Base-by-base conservation (phyloP, 2,888 invertebrate species). In the Leuctra nigra region DNA sequence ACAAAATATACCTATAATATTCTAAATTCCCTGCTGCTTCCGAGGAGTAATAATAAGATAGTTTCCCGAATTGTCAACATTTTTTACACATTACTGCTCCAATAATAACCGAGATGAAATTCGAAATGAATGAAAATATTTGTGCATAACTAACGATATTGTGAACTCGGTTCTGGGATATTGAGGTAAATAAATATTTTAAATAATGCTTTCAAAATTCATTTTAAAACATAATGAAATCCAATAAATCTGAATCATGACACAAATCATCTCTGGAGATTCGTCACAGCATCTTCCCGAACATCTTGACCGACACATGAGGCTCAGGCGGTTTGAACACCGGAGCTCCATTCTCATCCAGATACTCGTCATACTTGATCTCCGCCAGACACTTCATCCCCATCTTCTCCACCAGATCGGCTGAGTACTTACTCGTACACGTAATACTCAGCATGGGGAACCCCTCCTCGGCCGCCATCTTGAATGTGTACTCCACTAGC, bases 341-440 rank as follows among this genome's bases (percentile, higher is more conserved):
- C 4, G 41, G 48, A 3, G 24, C 11, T 4, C 57, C 57, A 2
- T 24, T 20, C 14, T 57, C 39, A 24, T 41, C 54, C 20, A 25
- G 39, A 35, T 48, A 41, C 22, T 54, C 48, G 1, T 14, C 25
- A 35, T 54, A 57, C 6, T 29, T 29, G 13, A 39, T 13, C 14
- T 25, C 24, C 38, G n/a, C 54, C 25, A 57, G 24, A 22, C 54
- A 24, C 9, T 22, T 11, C 41, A 54, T 54, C 6, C 57, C 57
- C 39, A 50, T 23, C n/a, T 39, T 47, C 29, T 54, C 48, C 1
- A 39, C 41, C 2, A 53, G 18, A 7, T 29, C 4, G 1, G 54
- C 54, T 2, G 54, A 54, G 16, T 47, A 50, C 4, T 23, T 1
- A n/a, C 54, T 54, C 4, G 53, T 48, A 18, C 57, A 57, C n/a